Conservation (phyloP, 2,888 invertebrate genomes). For the Caenorhabditis macrosperma region DNA sequence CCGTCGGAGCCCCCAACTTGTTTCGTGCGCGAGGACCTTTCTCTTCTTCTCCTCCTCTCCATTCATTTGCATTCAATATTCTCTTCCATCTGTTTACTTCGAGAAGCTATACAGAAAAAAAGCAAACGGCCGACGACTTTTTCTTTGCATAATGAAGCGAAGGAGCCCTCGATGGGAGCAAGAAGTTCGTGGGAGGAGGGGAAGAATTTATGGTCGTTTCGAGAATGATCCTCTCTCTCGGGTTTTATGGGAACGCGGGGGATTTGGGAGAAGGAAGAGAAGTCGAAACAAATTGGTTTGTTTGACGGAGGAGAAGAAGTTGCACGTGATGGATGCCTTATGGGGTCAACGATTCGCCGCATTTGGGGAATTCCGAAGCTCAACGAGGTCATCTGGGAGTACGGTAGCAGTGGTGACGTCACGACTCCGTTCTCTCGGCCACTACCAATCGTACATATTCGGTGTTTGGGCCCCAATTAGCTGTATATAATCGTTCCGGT, state of each 20-base stretch:
- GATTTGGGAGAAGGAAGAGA: slow-evolving; percentile 27
- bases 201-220: slow-evolving; percentile 44
- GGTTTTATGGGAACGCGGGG: slow-evolving; percentile 46
- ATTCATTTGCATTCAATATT: slow-evolving; percentile 44
- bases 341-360: slow-evolving; percentile 25
- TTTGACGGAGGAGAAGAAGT: slow-evolving; percentile 1
- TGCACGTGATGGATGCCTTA: slow-evolving; percentile 38
- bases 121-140: slow-evolving; percentile 12
- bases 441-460: neutral
- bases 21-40: slow-evolving; percentile 25
- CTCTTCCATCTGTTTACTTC: slow-evolving; percentile 20
- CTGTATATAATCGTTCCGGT: neutral
- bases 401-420: slow-evolving; percentile 34
- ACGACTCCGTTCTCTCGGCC: neutral
- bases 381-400: neutral
- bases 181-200: neutral
- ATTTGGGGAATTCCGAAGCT: neutral
- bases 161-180: neutral
- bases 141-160: slow-evolving; percentile 49
- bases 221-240: slow-evolving; percentile 38
- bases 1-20: too few relatives aligned
- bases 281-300: slow-evolving; percentile 44
- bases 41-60: slow-evolving; percentile 1
- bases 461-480: too few relatives aligned
- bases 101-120: slow-evolving; percentile 23